Conservation (phyloP, 2,113 vertebrate genomes). For the Alethe castanea region DNA sequence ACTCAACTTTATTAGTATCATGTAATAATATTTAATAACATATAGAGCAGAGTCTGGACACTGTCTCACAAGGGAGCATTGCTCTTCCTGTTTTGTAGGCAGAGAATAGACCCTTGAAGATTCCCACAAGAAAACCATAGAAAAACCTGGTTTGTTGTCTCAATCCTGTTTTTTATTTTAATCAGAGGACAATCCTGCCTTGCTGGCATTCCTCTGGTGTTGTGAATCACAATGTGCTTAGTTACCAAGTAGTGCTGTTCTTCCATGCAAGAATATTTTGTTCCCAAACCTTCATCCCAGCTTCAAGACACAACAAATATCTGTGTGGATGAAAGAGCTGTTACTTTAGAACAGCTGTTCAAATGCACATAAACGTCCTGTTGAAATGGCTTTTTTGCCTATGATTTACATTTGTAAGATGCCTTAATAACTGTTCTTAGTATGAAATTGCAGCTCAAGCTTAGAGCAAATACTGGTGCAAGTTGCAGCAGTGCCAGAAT, state of each 20-base stretch:
- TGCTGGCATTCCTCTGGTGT: background rate
- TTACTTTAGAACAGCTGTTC: slow-evolving; percentile 24
- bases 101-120: background rate
- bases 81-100: background rate
- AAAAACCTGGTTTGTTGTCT: background rate
- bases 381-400: slow-evolving; percentile 25
- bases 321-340: background rate
- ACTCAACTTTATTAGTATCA: background rate
- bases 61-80: background rate
- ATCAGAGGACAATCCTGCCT: background rate
- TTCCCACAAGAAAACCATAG: background rate
- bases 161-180: background rate
- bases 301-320: background rate
- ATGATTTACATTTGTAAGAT: slow-evolving; percentile 18
- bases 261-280: slow-evolving; percentile 38
- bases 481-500: background rate
- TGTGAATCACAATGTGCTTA: background rate
- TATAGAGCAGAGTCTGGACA: background rate
- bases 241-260: background rate
- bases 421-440: background rate
- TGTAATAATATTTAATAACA: background rate
- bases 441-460: background rate
- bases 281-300: background rate
- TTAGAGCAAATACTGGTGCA: background rate
- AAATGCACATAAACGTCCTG: background rate